Conservation (phyloP, 2,797 vertebrate species). For the Phalanger gymnotis region DNA sequence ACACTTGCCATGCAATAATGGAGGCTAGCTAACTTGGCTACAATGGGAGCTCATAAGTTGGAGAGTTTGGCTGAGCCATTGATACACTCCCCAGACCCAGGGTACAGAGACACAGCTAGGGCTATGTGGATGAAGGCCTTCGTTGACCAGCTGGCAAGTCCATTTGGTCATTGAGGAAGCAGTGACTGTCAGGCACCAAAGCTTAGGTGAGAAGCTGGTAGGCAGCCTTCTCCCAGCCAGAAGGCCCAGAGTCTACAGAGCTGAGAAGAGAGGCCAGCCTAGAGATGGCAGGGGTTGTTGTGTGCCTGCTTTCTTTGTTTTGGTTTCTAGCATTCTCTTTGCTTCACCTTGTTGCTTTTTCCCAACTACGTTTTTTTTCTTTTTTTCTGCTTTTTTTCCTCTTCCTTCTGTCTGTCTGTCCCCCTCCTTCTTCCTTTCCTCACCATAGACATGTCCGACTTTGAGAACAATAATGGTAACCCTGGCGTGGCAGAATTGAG, state of each 20-base stretch:
- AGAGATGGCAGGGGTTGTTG: not conserved
- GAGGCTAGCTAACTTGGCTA: not conserved
- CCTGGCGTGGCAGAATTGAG: constrained; percentile 86
- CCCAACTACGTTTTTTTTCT: constrained; percentile 85
- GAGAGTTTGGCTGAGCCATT: not conserved
- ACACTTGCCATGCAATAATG: not conserved
- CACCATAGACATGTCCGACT: constrained; percentile 90
- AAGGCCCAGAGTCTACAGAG: not conserved
- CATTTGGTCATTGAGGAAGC: not conserved
- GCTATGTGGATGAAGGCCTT: not conserved
- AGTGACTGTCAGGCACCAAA: no score
- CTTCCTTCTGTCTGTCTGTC: constrained; percentile 71
- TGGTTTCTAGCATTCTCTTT: constrained; percentile 67
- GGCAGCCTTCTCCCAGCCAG: not conserved
- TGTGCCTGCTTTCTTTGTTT: constrained; percentile 35
- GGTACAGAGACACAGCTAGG: not conserved
- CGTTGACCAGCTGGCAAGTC: not conserved
- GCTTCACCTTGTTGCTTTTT: constrained; percentile 56
- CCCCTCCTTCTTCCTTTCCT: constrained; percentile 72
- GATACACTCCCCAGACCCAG: no score
- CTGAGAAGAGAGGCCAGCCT: not conserved
- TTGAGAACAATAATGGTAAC: constrained; percentile 93
- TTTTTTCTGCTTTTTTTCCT: constrained; percentile 81
- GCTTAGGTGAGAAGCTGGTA: not conserved
- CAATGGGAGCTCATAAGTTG: not conserved